Evolutionary conservation across 2,797 vertebrate genomes (phyloP), one percentile per base, ranked within the genome.

Genomic region (Sebastes goodei): DNA sequence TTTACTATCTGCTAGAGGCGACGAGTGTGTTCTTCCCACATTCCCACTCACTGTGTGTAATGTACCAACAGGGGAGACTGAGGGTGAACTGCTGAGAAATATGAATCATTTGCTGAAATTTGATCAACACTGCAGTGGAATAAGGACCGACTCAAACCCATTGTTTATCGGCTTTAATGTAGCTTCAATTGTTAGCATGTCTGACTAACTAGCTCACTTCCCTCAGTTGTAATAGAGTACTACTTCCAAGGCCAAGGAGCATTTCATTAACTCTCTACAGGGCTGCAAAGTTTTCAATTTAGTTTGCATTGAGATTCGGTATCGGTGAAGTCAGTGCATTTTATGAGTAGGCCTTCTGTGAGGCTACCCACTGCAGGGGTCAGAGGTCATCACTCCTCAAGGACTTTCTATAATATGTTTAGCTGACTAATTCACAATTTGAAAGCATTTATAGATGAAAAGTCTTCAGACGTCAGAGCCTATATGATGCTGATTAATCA

Each of bases 1-100:
- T 75, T 79, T 29, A 52, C 62, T 67, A n/a, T 42, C 38, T 49
- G 46, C 56, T 38, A 68, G 46, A 74, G 49, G 73, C 14, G 27
- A 71, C 33, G 15, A 53, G 46, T 63, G 80, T 71, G 15, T 11
- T 69, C 70, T 60, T 61, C 21, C 14, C 42, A 66, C 60, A 30
- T 57, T 29, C 60, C 30, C 32, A 15, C 60, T 77, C 9, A 5
- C 55, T 25, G 72, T 71, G 79, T 66, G 33, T 66, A 11, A 71
- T 65, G 27, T 38, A n/a, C 46, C 74, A 42, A 46, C 32, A 14
- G 33, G 23, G 53, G 53, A 73, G 64, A 55, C 3, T 46, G 42
- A 46, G 15, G 3, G 29, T 14, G 14, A 68, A 35, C 30, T 20
- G 30, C 56, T 52, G 21, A 61, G 30, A 38, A 79, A 74, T 46